These are phyloP conservation scores for Pimephales promelas DNA, from an alignment of 2,113 vertebrate genomes.

Conservation along the genomic window DNA sequence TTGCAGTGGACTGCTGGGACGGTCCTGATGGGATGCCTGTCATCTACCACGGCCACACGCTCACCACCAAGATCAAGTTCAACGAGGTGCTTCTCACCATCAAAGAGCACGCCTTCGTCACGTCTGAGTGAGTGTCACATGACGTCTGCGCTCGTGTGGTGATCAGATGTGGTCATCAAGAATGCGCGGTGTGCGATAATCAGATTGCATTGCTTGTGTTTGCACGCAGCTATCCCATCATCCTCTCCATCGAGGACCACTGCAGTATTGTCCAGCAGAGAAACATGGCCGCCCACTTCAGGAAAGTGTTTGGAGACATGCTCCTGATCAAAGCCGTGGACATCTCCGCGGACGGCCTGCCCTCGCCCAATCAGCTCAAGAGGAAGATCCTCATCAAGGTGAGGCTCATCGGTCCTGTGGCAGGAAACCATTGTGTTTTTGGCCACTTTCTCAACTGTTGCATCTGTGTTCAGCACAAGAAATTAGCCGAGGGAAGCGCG, in stretches of 20 bases:
- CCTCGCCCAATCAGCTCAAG: constrained; percentile 95
- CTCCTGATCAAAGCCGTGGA: constrained; percentile 95
- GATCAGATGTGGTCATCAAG: not conserved
- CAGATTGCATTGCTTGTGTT: not conserved
- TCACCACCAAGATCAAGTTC: constrained; percentile 99
- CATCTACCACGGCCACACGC: constrained; percentile 97
- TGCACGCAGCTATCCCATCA: constrained; percentile 86
- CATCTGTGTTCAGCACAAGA: constrained; percentile 93
- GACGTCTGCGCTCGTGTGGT: not conserved
- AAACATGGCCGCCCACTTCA: constrained; percentile 93
- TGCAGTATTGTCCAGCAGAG: constrained; percentile 98
- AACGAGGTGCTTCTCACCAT: constrained; percentile 91
- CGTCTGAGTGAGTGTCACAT: constrained; percentile 88
- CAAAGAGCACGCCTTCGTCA: constrained; percentile 97
- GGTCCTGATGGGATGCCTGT: constrained; percentile 97
- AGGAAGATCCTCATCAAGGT: constrained; percentile 99
- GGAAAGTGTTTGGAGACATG: constrained; percentile 95
- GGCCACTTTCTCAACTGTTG: too few species aligned
- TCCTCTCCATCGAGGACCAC: constrained; percentile 97
- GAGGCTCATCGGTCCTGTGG: not conserved
- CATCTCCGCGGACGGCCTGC: constrained; percentile 90
- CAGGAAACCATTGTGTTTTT: not conserved
- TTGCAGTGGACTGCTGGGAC: constrained; percentile 98
- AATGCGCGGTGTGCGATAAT: not conserved
- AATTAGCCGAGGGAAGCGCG: constrained; percentile 94